A percentile compares a stretch with the other conserved stretches of the same genome.
Conservation (phyloP, 2,888 invertebrate genomes). For the Artemia sinica region DNA sequence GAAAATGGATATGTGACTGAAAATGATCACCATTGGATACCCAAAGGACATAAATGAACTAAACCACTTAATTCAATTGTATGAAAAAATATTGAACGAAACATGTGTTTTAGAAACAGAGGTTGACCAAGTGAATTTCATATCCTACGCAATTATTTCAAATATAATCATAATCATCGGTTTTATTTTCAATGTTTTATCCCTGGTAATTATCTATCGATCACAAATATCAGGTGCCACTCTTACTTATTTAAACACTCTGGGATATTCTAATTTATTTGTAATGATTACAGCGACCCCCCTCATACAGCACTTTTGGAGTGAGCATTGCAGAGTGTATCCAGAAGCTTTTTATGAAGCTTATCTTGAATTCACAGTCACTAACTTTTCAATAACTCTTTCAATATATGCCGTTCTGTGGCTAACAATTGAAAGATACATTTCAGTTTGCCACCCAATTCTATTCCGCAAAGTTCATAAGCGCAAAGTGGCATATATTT, state of each 20-base stretch:
- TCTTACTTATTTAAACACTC: conserved; percentile 34
- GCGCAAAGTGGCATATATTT: conserved; percentile 30
- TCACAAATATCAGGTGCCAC: conserved; percentile 31
- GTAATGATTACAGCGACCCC: conserved; percentile 34
- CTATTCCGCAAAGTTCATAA: conserved; percentile 32
- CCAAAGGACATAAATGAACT: not conserved
- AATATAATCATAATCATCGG: conserved; percentile 15
- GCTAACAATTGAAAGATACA: conserved; percentile 36
- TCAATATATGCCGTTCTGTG: conserved; percentile 36
- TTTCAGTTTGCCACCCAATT: conserved; percentile 35
- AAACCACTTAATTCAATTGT: not conserved
- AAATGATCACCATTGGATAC: too few species aligned
- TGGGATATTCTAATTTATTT: conserved; percentile 34
- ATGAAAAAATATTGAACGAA: not conserved
- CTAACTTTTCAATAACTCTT: conserved; percentile 36
- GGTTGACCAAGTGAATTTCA: not conserved
- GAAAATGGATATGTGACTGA: too few species aligned
- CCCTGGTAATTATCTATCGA: conserved; percentile 15
- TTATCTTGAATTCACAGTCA: conserved; percentile 35
- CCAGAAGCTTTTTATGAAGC: conserved; percentile 32
- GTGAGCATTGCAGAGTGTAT: not conserved
- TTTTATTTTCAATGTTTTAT: conserved; percentile 15
- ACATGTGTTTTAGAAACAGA: not conserved
- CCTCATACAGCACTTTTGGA: conserved; percentile 10
- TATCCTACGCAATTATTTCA: conserved; percentile 15